These are phyloP conservation scores for Acleris emargana DNA, from an alignment of 2,888 invertebrate genomes.

Conservation along the genomic window DNA sequence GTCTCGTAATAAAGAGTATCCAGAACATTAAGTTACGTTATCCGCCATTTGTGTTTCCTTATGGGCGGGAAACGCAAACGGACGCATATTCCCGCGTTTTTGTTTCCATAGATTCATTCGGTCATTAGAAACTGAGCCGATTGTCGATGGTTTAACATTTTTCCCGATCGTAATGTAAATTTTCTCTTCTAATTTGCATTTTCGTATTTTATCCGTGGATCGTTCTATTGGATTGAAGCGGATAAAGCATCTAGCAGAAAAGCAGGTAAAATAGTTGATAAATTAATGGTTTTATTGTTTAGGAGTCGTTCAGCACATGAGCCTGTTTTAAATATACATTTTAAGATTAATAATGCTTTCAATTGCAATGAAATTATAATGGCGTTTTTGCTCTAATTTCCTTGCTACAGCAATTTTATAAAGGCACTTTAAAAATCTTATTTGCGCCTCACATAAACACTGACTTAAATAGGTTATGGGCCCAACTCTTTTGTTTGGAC, in stretches of 20 bases:
- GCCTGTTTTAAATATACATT: too few species aligned
- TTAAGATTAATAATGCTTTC: too few species aligned
- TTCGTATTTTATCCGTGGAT: background rate
- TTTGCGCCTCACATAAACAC: background rate
- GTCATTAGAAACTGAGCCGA: constrained; percentile 61
- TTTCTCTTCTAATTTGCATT: constrained; percentile 13
- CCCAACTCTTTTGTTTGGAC: constrained; percentile 6
- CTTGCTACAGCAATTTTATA: too few species aligned
- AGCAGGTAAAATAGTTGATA: too few species aligned
- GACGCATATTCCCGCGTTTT: constrained; percentile 59
- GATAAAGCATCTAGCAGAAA: too few species aligned
- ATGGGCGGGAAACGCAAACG: constrained; percentile 67
- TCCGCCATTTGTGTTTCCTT: constrained; percentile 69
- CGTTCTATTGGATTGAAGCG: background rate
- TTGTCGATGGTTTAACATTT: constrained; percentile 7
- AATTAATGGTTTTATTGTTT: too few species aligned
- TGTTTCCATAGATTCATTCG: constrained; percentile 56
- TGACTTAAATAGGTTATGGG: constrained; percentile 3
- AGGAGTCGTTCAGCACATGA: too few species aligned
- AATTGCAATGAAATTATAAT: too few species aligned
- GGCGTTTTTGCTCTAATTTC: too few species aligned
- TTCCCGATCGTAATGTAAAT: constrained; percentile 11
- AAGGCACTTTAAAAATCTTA: background rate
- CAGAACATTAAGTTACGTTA: constrained; percentile 38
- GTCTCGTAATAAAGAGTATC: constrained; percentile 20